phyloP scores from a whole-genome alignment of 2,113 vertebrate genomes.

The Myocastor coypus region DNA sequence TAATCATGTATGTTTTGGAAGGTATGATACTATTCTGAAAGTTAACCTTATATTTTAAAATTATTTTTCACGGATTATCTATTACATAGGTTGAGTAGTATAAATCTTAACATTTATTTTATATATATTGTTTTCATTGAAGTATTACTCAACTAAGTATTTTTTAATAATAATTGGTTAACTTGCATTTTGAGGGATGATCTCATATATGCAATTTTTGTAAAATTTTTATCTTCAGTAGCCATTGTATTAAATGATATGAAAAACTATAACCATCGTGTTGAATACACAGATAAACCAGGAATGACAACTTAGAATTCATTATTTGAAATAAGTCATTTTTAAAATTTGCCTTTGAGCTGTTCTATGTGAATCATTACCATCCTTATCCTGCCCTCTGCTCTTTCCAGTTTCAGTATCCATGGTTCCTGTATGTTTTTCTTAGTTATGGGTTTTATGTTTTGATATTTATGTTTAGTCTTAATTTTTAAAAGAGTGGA shows the following conservation, averaged over 20 bases:
- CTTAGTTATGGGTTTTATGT: background rate
- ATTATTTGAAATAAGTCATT: slow-evolving; percentile 7
- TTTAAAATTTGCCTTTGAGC: slow-evolving; percentile 10
- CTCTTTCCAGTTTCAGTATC: background rate
- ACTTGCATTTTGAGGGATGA: slow-evolving; percentile 1
- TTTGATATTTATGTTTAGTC: slow-evolving; percentile 28
- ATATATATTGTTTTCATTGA: background rate
- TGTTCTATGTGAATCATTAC: background rate
- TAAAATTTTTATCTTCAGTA: background rate
- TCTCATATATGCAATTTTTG: background rate
- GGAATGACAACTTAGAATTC: background rate
- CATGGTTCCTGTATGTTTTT: background rate
- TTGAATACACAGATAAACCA: background rate
- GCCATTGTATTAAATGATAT: background rate
- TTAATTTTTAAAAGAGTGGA: slow-evolving; percentile 16
- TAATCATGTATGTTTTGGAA: background rate
- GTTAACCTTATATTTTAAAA: background rate
- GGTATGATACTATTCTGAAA: slow-evolving; percentile 8
- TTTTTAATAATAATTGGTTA: background rate
- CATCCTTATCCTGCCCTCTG: background rate
- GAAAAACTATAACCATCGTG: background rate
- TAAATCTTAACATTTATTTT: background rate
- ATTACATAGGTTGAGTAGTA: background rate
- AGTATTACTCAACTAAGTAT: background rate
- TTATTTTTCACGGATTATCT: slow-evolving; percentile 13